phyloP scores from a whole-genome alignment of 2,797 vertebrate genomes.

The Graptemys geographica region DNA sequence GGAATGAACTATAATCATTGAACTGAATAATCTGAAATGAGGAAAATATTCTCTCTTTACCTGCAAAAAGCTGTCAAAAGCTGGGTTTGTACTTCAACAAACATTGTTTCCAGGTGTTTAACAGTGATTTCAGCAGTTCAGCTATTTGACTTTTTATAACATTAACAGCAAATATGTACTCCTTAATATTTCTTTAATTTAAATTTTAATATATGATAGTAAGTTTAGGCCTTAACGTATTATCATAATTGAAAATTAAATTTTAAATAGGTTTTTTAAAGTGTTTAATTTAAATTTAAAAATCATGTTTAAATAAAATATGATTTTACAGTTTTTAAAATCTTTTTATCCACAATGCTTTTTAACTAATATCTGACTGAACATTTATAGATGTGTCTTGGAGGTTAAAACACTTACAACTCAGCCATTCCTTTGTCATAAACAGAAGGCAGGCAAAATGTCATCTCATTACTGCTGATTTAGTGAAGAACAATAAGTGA shows the following conservation, averaged over 20 bases:
- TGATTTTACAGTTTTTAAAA: background rate
- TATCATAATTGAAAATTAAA: background rate
- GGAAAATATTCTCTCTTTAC: background rate
- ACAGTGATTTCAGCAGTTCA: background rate
- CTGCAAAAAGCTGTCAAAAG: background rate
- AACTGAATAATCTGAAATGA: background rate
- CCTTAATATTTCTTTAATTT: background rate
- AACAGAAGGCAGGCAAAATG: conserved; percentile 60
- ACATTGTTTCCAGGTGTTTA: background rate
- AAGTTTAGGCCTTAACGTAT: background rate
- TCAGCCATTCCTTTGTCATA: conserved; percentile 60
- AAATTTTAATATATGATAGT: background rate
- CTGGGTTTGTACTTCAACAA: background rate
- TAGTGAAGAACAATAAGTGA: conserved; percentile 47
- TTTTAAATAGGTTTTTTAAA: background rate
- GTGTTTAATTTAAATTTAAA: background rate
- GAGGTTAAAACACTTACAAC: conserved; percentile 66
- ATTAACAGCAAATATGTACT: background rate
- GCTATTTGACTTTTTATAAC: background rate
- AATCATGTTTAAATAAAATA: background rate
- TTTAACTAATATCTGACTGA: conserved; percentile 71
- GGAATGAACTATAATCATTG: background rate
- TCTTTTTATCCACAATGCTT: background rate
- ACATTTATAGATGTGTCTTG: conserved; percentile 2
- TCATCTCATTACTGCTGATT: conserved; percentile 46